Percentiles rank a stretch among this genome's conserved stretches.
These are phyloP conservation scores for Pangasianodon hypophthalmus DNA, from an alignment of 2,113 vertebrate genomes.

Conservation along the genomic window DNA sequence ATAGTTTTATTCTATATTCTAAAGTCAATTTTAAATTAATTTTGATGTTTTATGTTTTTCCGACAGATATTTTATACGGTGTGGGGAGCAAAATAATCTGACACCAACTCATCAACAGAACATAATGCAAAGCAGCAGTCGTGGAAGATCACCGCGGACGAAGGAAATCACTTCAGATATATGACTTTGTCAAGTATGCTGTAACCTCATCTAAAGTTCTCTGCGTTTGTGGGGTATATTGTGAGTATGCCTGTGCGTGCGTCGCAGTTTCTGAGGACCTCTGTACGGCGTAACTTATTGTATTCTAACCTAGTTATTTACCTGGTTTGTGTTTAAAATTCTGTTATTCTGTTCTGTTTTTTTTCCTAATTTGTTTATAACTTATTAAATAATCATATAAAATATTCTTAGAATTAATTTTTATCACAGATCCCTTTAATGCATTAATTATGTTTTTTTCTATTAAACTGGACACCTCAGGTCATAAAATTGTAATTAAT, in stretches of 20 bases:
- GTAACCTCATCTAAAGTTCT: conserved; percentile 37
- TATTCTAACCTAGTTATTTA: background rate
- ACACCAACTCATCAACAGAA: background rate
- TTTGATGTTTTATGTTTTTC: background rate
- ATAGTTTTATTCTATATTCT: background rate
- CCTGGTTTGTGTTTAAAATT: background rate
- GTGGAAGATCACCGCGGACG: background rate
- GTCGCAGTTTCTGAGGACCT: background rate
- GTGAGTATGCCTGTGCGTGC: conserved; percentile 42
- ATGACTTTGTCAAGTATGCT: conserved; percentile 32
- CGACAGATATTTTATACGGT: conserved; percentile 14
- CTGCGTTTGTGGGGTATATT: conserved; percentile 28
- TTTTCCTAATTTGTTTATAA: background rate
- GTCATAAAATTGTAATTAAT: background rate
- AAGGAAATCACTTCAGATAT: conserved; percentile 10
- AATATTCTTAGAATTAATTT: background rate
- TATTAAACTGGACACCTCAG: background rate
- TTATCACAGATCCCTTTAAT: background rate
- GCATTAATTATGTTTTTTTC: background rate
- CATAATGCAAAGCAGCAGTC: background rate
- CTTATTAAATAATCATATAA: background rate
- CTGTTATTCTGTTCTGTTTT: background rate
- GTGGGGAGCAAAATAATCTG: background rate
- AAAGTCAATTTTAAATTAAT: background rate
- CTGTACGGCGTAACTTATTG: background rate